A percentile compares a stretch with the other conserved stretches of the same genome.
Evolutionary conservation across 2,888 invertebrate genomes (phyloP).

Genomic region (Drosophila pegasa): DNA sequence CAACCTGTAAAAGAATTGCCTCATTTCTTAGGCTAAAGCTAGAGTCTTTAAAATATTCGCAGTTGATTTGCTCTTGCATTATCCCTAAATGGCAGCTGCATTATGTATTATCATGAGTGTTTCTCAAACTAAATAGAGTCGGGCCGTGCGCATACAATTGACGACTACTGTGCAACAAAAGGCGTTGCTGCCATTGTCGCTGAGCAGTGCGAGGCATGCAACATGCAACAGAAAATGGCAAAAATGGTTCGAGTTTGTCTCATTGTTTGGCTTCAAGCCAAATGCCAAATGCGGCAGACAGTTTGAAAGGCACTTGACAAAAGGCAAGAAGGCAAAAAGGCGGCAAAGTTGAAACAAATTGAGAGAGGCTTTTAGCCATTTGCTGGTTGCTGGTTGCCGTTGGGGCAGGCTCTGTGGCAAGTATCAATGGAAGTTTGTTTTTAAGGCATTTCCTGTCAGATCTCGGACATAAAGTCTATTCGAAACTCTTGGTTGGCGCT

Average conservation of each 20-base stretch:
- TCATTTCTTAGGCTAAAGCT: not conserved
- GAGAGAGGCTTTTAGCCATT: conserved; percentile 27
- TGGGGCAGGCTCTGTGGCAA: conserved; percentile 21
- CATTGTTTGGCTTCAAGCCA: conserved; percentile 49
- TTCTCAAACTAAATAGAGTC: not conserved
- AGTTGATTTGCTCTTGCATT: not conserved
- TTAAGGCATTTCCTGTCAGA: conserved; percentile 6
- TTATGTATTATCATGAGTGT: not conserved
- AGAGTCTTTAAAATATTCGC: not conserved
- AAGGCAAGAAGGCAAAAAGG: conserved; percentile 32
- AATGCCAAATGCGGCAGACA: conserved; percentile 70
- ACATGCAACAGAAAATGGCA: conserved; percentile 33
- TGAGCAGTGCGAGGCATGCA: conserved; percentile 25
- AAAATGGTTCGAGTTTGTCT: conserved; percentile 42
- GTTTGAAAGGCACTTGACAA: conserved; percentile 68
- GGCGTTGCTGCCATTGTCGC: conserved; percentile 27
- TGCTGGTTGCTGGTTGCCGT: not conserved
- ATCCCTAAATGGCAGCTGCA: conserved; percentile 1
- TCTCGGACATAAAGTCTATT: conserved; percentile 1
- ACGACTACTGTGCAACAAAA: conserved; percentile 44
- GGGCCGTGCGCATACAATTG: conserved; percentile 1
- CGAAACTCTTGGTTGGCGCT: not conserved
- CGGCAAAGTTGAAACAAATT: conserved; percentile 67
- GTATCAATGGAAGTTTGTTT: conserved; percentile 15
- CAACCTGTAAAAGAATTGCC: too few relatives aligned